Evolutionary conservation across 2,797 vertebrate genomes (phyloP).

Genomic region (Gallirallus australis): DNA sequence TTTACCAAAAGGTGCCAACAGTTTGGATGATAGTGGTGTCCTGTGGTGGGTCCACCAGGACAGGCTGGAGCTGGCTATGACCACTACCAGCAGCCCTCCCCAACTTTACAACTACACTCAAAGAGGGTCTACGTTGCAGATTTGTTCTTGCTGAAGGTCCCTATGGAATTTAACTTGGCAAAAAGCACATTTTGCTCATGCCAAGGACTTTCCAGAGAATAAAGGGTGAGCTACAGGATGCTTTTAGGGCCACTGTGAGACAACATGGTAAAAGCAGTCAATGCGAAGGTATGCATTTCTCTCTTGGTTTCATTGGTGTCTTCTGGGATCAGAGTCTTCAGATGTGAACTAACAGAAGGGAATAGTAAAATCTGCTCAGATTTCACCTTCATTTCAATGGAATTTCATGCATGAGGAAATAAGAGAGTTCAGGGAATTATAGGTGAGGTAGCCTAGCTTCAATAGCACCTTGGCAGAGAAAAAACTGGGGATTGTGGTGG

Average conservation of each 20-base stretch:
- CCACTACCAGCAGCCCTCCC: neutral
- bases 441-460: neutral
- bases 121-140: neutral
- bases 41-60: neutral
- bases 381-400: neutral
- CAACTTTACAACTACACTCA: neutral
- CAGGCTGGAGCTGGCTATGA: neutral
- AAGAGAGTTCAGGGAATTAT: neutral
- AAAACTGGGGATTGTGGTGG: neutral
- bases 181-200: neutral
- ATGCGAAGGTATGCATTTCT: neutral
- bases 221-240: neutral
- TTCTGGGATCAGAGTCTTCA: neutral
- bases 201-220: neutral
- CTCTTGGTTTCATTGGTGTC: neutral
- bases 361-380: neutral
- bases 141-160: neutral
- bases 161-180: neutral
- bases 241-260: neutral
- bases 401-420: neutral
- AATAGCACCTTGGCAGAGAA: neutral
- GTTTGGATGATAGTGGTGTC: neutral
- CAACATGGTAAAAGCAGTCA: neutral
- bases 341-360: neutral
- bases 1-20: neutral